Evolutionary conservation across 2,888 invertebrate species (phyloP).

Genomic region (Dryococelus australis): DNA sequence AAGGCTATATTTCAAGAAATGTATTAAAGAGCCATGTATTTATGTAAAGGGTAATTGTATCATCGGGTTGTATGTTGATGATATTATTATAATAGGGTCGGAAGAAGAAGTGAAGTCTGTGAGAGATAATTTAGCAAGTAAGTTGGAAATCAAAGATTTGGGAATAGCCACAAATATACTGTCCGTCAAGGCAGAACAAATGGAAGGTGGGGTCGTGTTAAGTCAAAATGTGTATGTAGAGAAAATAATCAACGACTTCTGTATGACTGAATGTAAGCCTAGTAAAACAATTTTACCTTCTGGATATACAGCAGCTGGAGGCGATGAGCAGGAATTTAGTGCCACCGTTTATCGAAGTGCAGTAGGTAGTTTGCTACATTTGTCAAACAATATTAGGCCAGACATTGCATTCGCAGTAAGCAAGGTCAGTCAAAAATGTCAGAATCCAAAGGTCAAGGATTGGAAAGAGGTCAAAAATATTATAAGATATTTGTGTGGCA

Average conservation of each 20-base stretch:
- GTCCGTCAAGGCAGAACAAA: background rate
- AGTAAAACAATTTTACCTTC: background rate
- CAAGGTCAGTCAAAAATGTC: too few relatives aligned
- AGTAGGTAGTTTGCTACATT: background rate
- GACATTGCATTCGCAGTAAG: too few relatives aligned
- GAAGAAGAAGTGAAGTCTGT: background rate
- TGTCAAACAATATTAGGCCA: background rate
- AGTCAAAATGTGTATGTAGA: background rate
- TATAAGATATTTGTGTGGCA: background rate
- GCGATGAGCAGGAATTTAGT: background rate
- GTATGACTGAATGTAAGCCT: background rate
- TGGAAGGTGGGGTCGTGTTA: background rate
- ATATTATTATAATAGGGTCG: slow-evolving; percentile 20
- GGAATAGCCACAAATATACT: background rate
- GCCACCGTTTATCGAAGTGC: background rate
- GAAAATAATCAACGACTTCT: background rate
- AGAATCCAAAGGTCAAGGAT: too few relatives aligned
- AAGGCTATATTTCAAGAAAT: slow-evolving; percentile 29
- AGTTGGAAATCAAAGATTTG: background rate
- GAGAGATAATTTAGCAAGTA: background rate
- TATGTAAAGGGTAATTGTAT: too few relatives aligned
- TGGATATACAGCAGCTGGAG: too few relatives aligned
- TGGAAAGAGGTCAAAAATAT: too few relatives aligned
- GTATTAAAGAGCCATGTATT: slow-evolving; percentile 30
- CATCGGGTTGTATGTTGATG: slow-evolving; percentile 29